These are phyloP conservation scores for Tyto alba DNA, from an alignment of 2,113 vertebrate genomes.

Conservation along the genomic window DNA sequence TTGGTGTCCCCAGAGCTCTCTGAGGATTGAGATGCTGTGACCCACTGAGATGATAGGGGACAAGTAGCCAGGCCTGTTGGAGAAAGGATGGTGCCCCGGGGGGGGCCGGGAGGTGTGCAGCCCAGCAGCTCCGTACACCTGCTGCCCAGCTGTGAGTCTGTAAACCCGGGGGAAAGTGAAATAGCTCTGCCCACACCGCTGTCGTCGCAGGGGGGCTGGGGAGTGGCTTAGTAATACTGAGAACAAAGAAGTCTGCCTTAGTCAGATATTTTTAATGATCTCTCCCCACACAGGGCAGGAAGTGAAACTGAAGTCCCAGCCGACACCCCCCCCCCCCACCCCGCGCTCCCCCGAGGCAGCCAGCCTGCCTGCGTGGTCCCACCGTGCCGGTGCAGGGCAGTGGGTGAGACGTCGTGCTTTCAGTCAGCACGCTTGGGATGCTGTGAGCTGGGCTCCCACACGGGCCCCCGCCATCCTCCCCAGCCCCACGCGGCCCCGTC, in stretches of 20 bases:
- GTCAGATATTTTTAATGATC: slow-evolving; percentile 78
- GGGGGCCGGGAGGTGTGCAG: not conserved
- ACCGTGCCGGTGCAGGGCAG: accelerated
- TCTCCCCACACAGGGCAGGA: slow-evolving; percentile 71
- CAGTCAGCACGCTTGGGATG: not conserved
- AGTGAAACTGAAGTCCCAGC: slow-evolving; percentile 71
- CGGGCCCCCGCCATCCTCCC: not conserved
- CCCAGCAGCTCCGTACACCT: not conserved
- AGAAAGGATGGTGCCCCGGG: accelerated
- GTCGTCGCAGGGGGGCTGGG: not conserved
- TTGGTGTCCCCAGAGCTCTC: not conserved
- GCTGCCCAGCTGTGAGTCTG: slow-evolving; percentile 7
- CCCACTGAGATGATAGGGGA: not conserved
- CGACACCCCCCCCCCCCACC: slow-evolving; percentile 14
- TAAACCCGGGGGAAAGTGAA: slow-evolving; percentile 66
- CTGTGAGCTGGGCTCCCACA: not conserved
- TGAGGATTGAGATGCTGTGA: not conserved
- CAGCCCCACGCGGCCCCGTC: accelerated
- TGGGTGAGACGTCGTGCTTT: accelerated
- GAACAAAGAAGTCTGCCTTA: slow-evolving; percentile 71
- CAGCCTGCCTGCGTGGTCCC: not conserved
- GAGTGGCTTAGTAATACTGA: slow-evolving; percentile 67
- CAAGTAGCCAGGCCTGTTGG: not conserved
- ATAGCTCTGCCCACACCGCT: slow-evolving; percentile 35
- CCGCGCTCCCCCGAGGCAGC: not conserved